Evolutionary conservation across 2,797 vertebrate genomes (phyloP).

Genomic region (Hippocampus kuda): DNA sequence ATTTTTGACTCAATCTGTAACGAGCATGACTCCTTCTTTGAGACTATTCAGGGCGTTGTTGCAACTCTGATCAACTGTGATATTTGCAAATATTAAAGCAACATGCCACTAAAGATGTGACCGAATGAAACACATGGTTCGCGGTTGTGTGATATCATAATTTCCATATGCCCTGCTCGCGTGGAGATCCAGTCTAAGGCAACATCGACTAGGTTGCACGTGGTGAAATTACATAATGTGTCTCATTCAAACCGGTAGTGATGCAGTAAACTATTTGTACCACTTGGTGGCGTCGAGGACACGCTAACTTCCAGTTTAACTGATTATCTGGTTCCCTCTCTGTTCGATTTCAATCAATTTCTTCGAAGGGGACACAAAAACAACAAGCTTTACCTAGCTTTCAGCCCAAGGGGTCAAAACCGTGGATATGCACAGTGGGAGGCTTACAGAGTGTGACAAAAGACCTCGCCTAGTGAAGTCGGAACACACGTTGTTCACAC

Average conservation of each 20-base stretch:
- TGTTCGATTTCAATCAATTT: background rate
- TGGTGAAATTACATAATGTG: conserved; percentile 32
- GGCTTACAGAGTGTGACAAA: background rate
- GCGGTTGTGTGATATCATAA: background rate
- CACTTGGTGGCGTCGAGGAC: conserved; percentile 34
- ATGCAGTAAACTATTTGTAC: background rate
- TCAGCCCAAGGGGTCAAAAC: background rate
- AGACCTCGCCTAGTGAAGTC: background rate
- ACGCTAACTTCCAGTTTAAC: background rate
- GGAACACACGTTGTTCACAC: conserved; percentile 7
- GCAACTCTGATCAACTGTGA: background rate
- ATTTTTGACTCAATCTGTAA: too few relatives aligned
- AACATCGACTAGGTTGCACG: background rate
- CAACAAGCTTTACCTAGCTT: background rate
- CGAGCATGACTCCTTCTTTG: background rate
- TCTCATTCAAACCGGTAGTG: conserved; percentile 12
- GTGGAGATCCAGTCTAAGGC: background rate
- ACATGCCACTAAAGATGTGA: background rate
- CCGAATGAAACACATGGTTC: background rate
- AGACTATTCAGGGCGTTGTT: background rate
- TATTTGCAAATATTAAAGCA: background rate
- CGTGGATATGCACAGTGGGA: background rate
- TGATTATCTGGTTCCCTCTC: background rate
- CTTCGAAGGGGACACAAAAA: background rate
- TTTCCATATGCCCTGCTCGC: background rate